Evolutionary conservation across 2,888 invertebrate species (phyloP).

Genomic region (Eurytoma californica): DNA sequence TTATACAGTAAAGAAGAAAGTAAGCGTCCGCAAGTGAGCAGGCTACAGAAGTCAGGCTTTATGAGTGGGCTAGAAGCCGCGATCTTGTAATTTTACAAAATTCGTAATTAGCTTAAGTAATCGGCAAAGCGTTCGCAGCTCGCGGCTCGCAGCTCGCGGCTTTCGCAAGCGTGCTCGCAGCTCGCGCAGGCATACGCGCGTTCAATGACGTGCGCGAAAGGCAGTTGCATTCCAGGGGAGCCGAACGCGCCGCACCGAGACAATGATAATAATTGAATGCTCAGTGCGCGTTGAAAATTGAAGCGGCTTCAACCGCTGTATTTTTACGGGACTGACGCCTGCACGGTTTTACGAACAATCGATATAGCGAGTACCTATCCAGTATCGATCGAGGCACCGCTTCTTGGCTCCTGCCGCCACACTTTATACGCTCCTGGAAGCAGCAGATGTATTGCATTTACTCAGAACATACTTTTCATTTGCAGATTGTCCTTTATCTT

Average conservation of each 20-base stretch:
- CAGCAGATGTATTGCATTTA: no score
- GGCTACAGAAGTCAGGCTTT: no score
- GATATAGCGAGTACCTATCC: background rate
- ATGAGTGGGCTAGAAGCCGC: background rate
- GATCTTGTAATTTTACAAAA: constrained; percentile 1
- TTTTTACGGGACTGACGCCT: background rate
- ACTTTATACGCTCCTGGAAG: background rate
- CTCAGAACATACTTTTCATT: background rate
- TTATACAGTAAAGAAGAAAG: no score
- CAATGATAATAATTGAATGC: constrained; percentile 35
- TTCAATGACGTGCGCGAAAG: constrained; percentile 38
- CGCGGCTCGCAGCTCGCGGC: background rate
- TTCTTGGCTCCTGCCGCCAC: background rate
- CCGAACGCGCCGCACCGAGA: background rate
- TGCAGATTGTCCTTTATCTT: background rate
- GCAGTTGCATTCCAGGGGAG: background rate
- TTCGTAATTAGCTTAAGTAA: constrained; percentile 33
- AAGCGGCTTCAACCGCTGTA: background rate
- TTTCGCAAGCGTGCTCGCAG: constrained; percentile 6
- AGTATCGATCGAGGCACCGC: constrained; percentile 18
- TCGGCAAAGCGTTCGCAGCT: background rate
- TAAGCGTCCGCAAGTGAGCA: no score
- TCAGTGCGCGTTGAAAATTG: constrained; percentile 9
- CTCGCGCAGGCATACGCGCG: constrained; percentile 2
- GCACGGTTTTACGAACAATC: background rate